These are phyloP conservation scores for Heliconius cydno DNA, from an alignment of 2,888 invertebrate species.

Conservation along the genomic window DNA sequence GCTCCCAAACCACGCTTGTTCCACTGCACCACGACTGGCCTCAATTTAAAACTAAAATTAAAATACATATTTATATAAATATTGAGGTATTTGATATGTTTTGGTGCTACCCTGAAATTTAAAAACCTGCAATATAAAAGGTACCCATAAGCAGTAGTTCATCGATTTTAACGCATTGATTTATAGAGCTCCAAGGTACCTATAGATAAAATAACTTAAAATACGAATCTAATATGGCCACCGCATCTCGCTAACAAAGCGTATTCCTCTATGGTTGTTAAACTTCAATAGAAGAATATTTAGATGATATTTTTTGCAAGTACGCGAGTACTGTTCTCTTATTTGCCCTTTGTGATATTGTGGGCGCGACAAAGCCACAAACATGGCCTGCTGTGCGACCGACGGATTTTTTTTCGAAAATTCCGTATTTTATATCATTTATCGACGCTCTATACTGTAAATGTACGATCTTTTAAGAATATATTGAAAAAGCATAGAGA, in stretches of 20 bases:
- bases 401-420: constrained; percentile 71
- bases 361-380: constrained; percentile 83
- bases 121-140: background rate
- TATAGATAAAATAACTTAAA: constrained; percentile 49
- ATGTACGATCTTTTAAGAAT: constrained; percentile 55
- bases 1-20: too few species aligned
- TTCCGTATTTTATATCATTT: constrained; percentile 80
- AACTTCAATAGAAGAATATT: constrained; percentile 80
- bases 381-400: constrained; percentile 79
- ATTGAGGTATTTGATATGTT: background rate
- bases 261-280: constrained; percentile 80
- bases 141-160: constrained; percentile 41
- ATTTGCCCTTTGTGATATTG: constrained; percentile 81
- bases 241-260: constrained; percentile 73
- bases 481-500: constrained; percentile 71
- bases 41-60: too few species aligned
- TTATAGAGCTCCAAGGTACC: constrained; percentile 16
- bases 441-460: constrained; percentile 68
- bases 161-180: constrained; percentile 55
- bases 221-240: constrained; percentile 81
- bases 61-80: background rate
- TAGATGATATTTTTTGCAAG: constrained; percentile 78
- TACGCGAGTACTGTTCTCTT: constrained; percentile 74
- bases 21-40: too few species aligned
- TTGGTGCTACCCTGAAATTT: background rate